phyloP scores from a whole-genome alignment of 2,797 vertebrate genomes.

The Sandelia bainsii region DNA sequence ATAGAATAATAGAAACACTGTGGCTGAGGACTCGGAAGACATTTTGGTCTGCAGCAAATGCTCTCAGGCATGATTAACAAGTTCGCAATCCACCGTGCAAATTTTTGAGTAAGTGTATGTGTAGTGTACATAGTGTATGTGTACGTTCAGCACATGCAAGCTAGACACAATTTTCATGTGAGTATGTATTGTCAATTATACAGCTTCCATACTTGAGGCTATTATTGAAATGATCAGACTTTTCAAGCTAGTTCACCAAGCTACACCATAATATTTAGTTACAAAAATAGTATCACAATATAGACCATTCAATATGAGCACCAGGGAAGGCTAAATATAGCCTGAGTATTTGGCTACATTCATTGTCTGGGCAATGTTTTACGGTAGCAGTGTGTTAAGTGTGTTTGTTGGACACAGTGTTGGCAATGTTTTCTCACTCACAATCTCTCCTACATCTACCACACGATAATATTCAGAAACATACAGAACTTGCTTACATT shows the following conservation, averaged over 20 bases:
- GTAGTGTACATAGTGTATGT: constrained; percentile 63
- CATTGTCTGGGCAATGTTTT: constrained; percentile 81
- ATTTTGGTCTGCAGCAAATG: constrained; percentile 41
- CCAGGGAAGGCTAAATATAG: constrained; percentile 81
- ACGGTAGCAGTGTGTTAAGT: constrained; percentile 68
- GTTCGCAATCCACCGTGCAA: constrained; percentile 71
- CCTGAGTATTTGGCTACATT: constrained; percentile 85
- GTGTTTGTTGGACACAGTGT: constrained; percentile 83
- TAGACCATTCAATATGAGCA: constrained; percentile 84
- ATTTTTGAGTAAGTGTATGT: constrained; percentile 45
- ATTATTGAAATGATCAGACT: constrained; percentile 64
- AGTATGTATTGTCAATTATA: constrained; percentile 61
- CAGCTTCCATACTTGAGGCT: constrained; percentile 75
- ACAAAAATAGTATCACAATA: constrained; percentile 86
- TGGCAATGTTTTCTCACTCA: constrained; percentile 81
- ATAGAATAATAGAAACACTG: constrained; percentile 24
- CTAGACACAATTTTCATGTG: constrained; percentile 59
- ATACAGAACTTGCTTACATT: constrained; percentile 72
- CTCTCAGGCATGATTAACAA: constrained; percentile 52
- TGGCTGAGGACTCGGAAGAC: constrained; percentile 71
- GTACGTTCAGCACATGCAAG: constrained; percentile 78
- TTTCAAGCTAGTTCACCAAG: constrained; percentile 71
- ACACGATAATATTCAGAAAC: constrained; percentile 73
- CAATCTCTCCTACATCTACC: constrained; percentile 80
- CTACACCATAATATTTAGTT: constrained; percentile 79